These are phyloP conservation scores for Botia kubotai DNA, from an alignment of 2,797 vertebrate species.

Conservation along the genomic window DNA sequence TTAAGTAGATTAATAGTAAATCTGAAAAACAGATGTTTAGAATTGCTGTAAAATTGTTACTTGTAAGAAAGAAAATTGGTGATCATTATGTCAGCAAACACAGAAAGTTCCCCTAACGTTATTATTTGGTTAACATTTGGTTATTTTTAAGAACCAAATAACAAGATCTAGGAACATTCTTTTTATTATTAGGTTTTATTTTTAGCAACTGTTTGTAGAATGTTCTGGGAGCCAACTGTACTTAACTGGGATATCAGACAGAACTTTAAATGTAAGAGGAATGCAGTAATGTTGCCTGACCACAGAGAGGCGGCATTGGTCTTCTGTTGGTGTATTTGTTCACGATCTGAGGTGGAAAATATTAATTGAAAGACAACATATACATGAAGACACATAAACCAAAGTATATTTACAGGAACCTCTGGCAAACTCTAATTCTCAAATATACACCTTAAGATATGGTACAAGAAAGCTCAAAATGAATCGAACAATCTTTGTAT, in stretches of 20 bases:
- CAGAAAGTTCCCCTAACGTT: too few species aligned
- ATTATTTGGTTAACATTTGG: too few species aligned
- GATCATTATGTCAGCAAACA: too few species aligned
- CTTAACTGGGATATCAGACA: background rate
- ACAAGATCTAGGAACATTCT: too few species aligned
- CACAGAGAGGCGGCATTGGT: slow-evolving; percentile 41
- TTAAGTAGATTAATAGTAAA: too few species aligned
- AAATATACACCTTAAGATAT: too few species aligned
- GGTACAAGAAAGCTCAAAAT: background rate
- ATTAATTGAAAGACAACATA: background rate
- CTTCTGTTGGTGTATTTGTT: slow-evolving; percentile 1
- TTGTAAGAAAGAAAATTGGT: too few species aligned
- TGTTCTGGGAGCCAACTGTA: too few species aligned
- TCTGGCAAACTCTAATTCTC: background rate
- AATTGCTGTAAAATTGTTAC: background rate
- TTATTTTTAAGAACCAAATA: too few species aligned
- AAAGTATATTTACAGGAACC: background rate
- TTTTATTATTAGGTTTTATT: too few species aligned
- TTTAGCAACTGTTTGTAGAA: too few species aligned
- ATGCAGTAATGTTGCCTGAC: slow-evolving; percentile 1
- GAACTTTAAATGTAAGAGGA: background rate
- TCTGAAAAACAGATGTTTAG: too few species aligned
- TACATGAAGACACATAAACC: background rate
- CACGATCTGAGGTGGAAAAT: background rate
- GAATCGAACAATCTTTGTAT: background rate